Percentiles rank a stretch among this genome's conserved stretches.
phyloP scores from a whole-genome alignment of 2,113 vertebrate species.

The Polypterus senegalus region DNA sequence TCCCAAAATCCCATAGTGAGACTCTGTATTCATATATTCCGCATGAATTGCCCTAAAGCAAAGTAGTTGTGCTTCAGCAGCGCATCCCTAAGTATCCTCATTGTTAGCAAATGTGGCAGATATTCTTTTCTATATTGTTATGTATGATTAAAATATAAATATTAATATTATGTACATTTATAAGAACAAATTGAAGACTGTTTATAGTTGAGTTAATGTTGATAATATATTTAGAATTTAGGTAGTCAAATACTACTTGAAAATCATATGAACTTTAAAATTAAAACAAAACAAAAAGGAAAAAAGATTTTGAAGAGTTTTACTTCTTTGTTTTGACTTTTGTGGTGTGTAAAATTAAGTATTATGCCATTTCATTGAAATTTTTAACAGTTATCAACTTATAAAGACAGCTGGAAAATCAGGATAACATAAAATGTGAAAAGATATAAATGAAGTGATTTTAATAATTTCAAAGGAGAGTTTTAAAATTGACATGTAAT shows the following conservation, averaged over 20 bases:
- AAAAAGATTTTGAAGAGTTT: too few relatives aligned
- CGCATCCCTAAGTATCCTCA: conserved; percentile 49
- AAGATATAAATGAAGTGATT: too few relatives aligned
- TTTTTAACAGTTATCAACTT: too few relatives aligned
- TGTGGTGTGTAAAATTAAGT: too few relatives aligned
- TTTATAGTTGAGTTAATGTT: too few relatives aligned
- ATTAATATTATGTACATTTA: neutral
- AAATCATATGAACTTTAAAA: neutral
- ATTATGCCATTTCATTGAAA: too few relatives aligned
- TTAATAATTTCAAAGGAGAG: too few relatives aligned
- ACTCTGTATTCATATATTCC: conserved; percentile 50
- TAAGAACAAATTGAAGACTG: neutral
- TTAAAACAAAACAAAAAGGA: neutral
- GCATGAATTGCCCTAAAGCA: conserved; percentile 57
- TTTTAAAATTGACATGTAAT: too few relatives aligned
- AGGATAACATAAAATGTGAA: too few relatives aligned
- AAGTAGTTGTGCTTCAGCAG: conserved; percentile 42
- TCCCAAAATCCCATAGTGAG: conserved; percentile 63
- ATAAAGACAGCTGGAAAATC: too few relatives aligned
- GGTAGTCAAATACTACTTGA: neutral
- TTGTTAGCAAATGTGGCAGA: conserved; percentile 46
- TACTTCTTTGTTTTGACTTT: too few relatives aligned
- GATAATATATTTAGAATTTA: neutral
- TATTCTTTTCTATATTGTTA: conserved; percentile 4
- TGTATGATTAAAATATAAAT: conserved; percentile 8